phyloP scores from a whole-genome alignment of 1,140 invertebrate species.

The Spodoptera frugiperda region DNA sequence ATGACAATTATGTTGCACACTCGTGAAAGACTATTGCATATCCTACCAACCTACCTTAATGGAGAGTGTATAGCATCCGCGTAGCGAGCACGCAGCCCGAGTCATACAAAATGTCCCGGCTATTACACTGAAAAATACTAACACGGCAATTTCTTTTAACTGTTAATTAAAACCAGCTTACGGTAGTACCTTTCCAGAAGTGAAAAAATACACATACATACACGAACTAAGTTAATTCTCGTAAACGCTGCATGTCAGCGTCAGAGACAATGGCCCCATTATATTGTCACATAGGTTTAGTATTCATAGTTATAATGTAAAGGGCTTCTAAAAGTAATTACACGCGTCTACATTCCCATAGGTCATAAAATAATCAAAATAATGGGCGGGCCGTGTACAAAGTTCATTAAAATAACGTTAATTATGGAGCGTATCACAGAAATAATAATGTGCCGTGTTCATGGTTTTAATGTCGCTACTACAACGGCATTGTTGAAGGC shows the following conservation, averaged over 20 bases:
- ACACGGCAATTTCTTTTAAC: conserved; percentile 18
- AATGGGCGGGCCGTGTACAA: conserved; percentile 36
- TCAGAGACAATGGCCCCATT: neutral
- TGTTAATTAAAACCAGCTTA: conserved; percentile 30
- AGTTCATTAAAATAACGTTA: conserved; percentile 44
- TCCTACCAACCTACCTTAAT: neutral
- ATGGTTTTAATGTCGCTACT: conserved; percentile 23
- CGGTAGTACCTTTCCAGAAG: neutral
- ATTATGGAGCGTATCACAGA: conserved; percentile 44
- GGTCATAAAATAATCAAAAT: conserved; percentile 48
- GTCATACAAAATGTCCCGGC: neutral
- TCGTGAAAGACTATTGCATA: neutral
- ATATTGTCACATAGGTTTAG: conserved; percentile 16
- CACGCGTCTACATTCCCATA: conserved; percentile 41
- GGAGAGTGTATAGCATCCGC: neutral
- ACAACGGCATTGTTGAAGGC: conserved; percentile 26
- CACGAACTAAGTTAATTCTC: neutral
- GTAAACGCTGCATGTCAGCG: neutral
- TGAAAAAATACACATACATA: neutral
- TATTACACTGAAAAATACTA: conserved; percentile 3
- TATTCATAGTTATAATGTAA: conserved; percentile 17
- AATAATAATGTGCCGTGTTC: conserved; percentile 28
- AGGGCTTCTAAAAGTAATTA: conserved; percentile 42
- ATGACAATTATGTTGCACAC: neutral
- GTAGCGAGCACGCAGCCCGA: neutral